Evolutionary conservation across 2,888 invertebrate genomes (phyloP), one percentile per base, ranked within the genome.

Genomic region (Caenorhabditis drosophilae): DNA sequence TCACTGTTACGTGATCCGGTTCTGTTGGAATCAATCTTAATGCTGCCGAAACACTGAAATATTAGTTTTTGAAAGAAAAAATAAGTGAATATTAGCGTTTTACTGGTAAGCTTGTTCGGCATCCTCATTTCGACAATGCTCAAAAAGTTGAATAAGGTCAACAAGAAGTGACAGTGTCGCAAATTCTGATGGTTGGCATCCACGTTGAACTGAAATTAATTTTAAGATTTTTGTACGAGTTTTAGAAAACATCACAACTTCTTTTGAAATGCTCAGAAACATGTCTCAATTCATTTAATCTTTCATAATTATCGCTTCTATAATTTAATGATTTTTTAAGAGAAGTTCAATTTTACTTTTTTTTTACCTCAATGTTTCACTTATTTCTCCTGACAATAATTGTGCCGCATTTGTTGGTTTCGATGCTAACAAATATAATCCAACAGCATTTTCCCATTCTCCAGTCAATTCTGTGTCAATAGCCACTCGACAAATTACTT

Each of bases 401-500:
- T 54, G 56, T 6, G 64, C 69, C 23, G 74, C 71, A 22, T 53
- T 47, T 11, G 57, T 62, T 1, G 63, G 61, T 22, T 68, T 60
- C n/a, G 60, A 61, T 2, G 69, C 73, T n/a, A 77, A 53, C 22
- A 72, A 58, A 41, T 70, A 69, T 40, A 79, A 61, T 25, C 68
- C 47, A 7, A 80, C 68, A n/a, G 79, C 78, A 25, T 66, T 56
- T 22, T 58, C 58, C 49, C 53, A 70, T 36, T 80, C 75, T 18
- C 81, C 81, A 34, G 66, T 61, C n/a, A 75, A 41, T 42, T 75
- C 71, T 4, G 78, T 77, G 57, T 81, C 81, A 1, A 26, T 45
- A 1, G 81, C 81, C 20, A 81, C 79, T 23, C 71, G 62, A 23
- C 58, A 70, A 45, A 81, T 81, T 0, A 81, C 67, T 22, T 74